phyloP scores from a whole-genome alignment of 2,797 vertebrate species.

The Capromys pilorides region DNA sequence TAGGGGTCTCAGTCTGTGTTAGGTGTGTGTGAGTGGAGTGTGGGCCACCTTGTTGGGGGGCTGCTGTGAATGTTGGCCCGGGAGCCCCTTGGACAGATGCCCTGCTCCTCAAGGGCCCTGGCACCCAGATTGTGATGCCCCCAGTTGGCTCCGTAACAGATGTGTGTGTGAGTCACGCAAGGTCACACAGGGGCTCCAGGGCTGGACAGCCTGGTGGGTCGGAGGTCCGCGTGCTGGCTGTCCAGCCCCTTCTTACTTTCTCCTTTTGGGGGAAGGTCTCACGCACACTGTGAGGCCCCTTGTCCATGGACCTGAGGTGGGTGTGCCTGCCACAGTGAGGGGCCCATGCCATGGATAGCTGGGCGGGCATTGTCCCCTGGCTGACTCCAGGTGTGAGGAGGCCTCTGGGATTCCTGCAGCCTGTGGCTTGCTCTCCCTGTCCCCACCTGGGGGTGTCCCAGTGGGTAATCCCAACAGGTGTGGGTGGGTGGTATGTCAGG shows the following conservation, averaged over 20 bases:
- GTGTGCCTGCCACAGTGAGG: fast-evolving
- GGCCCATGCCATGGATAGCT: neutral
- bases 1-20: neutral
- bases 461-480: neutral
- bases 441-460: neutral
- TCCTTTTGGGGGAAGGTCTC: too few species aligned
- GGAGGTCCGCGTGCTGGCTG: neutral
- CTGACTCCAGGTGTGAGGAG: neutral
- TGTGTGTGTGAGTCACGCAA: neutral
- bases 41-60: neutral
- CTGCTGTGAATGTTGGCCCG: neutral
- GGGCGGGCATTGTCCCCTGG: too few species aligned
- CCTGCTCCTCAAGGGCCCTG: neutral
- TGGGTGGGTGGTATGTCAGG: neutral
- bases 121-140: neutral
- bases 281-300: neutral
- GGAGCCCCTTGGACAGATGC: neutral
- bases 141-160: neutral
- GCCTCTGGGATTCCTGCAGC: neutral
- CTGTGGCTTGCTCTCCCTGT: neutral
- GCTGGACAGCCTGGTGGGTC: neutral
- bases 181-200: neutral
- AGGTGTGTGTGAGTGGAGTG: neutral
- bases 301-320: neutral
- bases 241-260: neutral